Evolutionary conservation across 2,113 vertebrate species (phyloP).

Genomic region (Phalacrocorax aristotelis): DNA sequence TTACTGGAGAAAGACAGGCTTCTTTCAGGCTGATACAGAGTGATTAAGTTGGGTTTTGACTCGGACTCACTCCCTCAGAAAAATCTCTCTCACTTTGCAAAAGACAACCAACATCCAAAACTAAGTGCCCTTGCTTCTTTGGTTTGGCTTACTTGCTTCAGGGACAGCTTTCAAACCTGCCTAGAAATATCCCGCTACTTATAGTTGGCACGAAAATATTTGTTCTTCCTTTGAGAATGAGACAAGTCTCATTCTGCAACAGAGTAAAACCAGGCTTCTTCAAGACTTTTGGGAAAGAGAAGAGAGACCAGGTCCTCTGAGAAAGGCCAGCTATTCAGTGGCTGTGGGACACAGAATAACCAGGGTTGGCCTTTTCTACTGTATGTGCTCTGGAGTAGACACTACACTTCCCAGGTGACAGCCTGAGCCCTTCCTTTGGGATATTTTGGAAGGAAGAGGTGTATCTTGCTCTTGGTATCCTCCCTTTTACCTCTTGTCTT

Average conservation of each 20-base stretch:
- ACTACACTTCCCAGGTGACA: background rate
- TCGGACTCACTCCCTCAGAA: background rate
- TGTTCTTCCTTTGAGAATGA: background rate
- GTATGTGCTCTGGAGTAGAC: background rate
- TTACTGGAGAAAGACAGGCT: background rate
- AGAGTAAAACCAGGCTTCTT: background rate
- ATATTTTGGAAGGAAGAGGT: background rate
- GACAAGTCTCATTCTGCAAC: background rate
- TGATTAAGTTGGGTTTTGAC: background rate
- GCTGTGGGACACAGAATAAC: background rate
- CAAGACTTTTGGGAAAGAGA: background rate
- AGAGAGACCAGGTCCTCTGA: background rate
- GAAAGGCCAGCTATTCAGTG: background rate
- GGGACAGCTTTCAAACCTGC: background rate
- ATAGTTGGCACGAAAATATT: background rate
- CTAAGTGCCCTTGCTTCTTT: background rate
- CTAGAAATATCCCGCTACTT: background rate
- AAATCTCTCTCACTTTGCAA: background rate
- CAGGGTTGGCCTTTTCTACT: background rate
- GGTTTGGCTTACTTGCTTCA: background rate
- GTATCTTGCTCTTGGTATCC: background rate
- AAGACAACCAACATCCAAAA: background rate
- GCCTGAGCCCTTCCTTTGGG: background rate
- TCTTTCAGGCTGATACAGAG: background rate
- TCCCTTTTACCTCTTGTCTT: background rate